These are phyloP conservation scores for Elephantulus edwardii DNA, from an alignment of 2,113 vertebrate species.

Conservation along the genomic window DNA sequence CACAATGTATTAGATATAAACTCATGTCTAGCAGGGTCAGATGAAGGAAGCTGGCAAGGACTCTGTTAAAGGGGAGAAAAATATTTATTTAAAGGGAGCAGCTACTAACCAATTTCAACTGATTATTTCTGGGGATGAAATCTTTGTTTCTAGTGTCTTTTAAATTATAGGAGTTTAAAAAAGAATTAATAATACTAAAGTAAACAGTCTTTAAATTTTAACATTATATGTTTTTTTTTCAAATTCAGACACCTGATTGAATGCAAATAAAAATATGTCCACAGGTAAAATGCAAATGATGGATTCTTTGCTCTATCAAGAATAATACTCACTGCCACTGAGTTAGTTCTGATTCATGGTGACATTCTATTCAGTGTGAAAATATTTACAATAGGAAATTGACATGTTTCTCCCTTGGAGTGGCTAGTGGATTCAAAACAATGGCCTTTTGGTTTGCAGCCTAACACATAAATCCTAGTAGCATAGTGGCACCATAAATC, in stretches of 20 bases:
- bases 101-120: not conserved
- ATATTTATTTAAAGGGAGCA: not conserved
- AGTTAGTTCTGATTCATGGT: no score
- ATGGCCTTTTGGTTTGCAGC: no score
- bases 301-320: not conserved
- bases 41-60: not conserved
- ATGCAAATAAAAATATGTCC: not conserved
- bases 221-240: not conserved
- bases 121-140: not conserved
- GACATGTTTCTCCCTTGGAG: no score
- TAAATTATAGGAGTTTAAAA: conserved; percentile 35
- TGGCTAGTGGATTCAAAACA: no score
- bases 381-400: no score
- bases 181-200: not conserved
- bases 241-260: not conserved
- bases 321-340: no score
- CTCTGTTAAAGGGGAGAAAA: not conserved
- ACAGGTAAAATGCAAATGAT: not conserved
- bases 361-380: no score
- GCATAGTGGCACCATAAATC: no score
- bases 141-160: not conserved
- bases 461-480: no score
- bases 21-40: not conserved
- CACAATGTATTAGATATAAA: not conserved
- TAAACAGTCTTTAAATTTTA: not conserved